Percentiles rank a stretch among this genome's conserved stretches.
Conservation (phyloP, 2,113 vertebrate genomes). For the Trinectes maculatus region DNA sequence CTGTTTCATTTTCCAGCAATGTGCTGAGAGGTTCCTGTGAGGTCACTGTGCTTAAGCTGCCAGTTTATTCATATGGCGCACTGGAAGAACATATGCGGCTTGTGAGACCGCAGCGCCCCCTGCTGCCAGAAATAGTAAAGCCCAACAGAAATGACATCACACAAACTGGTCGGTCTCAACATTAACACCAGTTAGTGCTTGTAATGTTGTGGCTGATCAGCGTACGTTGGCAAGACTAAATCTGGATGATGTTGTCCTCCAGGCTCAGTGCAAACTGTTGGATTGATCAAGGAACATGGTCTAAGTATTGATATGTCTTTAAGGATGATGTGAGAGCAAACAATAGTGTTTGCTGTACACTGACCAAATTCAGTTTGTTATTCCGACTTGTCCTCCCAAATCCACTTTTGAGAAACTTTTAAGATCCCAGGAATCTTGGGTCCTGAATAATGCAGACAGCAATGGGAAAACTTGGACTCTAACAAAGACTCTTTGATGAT, state of each 20-base stretch:
- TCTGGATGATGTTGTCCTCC: neutral
- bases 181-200: neutral
- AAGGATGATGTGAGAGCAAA: no score
- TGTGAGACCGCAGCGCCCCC: constrained; percentile 55
- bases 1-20: constrained; percentile 43
- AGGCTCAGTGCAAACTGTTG: no score
- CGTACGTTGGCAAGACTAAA: neutral
- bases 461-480: no score
- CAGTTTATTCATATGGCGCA: constrained; percentile 27
- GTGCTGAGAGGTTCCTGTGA: constrained; percentile 58
- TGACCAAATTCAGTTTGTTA: no score
- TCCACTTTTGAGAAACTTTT: no score
- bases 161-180: no score
- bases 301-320: no score
- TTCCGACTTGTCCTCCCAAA: no score
- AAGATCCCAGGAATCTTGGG: no score
- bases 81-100: neutral
- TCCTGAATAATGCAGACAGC: neutral
- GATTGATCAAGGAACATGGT: no score
- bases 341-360: no score
- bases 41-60: constrained; percentile 55
- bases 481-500: neutral
- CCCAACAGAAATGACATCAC: neutral
- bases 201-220: neutral
- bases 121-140: constrained; percentile 33